Conservation (phyloP, 2,797 vertebrate species). For the Carduelis carduelis region DNA sequence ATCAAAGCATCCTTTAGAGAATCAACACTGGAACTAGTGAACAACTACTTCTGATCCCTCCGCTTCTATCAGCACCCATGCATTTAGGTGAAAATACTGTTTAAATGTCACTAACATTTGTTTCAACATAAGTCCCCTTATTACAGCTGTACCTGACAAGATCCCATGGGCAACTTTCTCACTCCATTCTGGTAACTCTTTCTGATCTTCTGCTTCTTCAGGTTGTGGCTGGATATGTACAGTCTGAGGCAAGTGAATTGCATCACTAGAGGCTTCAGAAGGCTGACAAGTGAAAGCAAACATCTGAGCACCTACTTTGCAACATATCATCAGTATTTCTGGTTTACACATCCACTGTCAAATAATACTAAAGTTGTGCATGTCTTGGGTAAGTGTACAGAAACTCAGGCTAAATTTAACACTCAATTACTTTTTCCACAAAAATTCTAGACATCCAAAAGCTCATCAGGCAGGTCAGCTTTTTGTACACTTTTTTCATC, state of each 20-base stretch:
- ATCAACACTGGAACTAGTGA: background rate
- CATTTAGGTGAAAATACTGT: background rate
- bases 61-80: background rate
- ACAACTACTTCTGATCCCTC: background rate
- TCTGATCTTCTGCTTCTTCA: conserved; percentile 60
- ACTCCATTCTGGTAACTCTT: conserved; percentile 93
- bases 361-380: background rate
- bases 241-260: conserved; percentile 86
- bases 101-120: background rate
- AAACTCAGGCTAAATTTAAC: background rate
- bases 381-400: background rate
- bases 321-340: background rate
- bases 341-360: background rate
- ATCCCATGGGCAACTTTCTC: conserved; percentile 94
- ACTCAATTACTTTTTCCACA: background rate
- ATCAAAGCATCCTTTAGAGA: background rate
- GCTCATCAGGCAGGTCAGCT: background rate
- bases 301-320: background rate
- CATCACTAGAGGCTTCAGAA: conserved; percentile 80
- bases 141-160: conserved; percentile 82
- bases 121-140: background rate
- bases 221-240: conserved; percentile 77
- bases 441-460: background rate
- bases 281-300: conserved; percentile 70
- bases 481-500: background rate